These are phyloP conservation scores for Oreochromis tanganicae DNA, from an alignment of 2,113 vertebrate species.

Conservation along the genomic window DNA sequence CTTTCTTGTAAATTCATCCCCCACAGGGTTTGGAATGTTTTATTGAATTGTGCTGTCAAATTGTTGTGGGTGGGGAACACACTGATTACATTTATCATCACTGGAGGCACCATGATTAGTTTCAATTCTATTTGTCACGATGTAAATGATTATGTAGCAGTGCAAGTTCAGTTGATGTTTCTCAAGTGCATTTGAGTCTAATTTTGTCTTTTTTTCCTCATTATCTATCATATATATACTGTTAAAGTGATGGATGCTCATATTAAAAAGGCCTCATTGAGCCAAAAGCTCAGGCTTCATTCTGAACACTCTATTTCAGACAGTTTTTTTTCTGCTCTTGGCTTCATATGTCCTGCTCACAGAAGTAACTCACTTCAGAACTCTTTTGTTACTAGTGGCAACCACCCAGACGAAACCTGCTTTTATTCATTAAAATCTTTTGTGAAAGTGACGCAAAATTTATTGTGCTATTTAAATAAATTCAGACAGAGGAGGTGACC, in stretches of 20 bases:
- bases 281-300: background rate
- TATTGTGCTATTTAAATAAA: background rate
- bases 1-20: conserved; percentile 50
- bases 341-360: background rate
- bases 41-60: conserved; percentile 16
- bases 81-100: background rate
- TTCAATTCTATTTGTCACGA: background rate
- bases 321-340: background rate
- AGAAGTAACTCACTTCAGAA: background rate
- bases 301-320: background rate
- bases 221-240: background rate
- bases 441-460: background rate
- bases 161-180: background rate
- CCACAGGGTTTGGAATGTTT: conserved; percentile 8
- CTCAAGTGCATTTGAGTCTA: background rate
- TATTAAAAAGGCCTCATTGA: background rate
- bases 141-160: background rate
- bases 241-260: background rate
- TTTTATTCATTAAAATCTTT: too few relatives aligned
- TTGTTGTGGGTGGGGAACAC: background rate
- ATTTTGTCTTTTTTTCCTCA: background rate
- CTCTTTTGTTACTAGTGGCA: background rate
- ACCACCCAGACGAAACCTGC: background rate
- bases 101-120: background rate
- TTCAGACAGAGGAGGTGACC: background rate